Percentiles rank a stretch among this genome's conserved stretches.
These are phyloP conservation scores for Exephanes ischioxanthus DNA, from an alignment of 2,888 invertebrate species.

Conservation along the genomic window DNA sequence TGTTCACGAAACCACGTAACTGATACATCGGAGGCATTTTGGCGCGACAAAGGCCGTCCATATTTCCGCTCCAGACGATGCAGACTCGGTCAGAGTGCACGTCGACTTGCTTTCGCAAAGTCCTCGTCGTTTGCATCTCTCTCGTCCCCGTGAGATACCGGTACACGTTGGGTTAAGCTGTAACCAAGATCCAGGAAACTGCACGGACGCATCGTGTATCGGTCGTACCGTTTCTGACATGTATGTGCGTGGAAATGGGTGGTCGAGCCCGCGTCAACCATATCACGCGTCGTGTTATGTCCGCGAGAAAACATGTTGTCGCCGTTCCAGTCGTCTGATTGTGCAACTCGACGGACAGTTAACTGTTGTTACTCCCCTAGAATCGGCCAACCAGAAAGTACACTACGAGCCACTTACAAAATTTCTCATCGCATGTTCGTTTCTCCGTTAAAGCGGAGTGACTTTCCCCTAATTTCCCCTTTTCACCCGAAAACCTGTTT, in stretches of 20 bases:
- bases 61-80: constrained; percentile 79
- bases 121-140: constrained; percentile 28
- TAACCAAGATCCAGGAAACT: constrained; percentile 58
- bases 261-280: constrained; percentile 59
- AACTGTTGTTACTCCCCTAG: background rate
- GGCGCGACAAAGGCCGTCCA: constrained; percentile 79
- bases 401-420: background rate
- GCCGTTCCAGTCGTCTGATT: constrained; percentile 25
- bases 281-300: constrained; percentile 78
- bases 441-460: background rate
- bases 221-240: constrained; percentile 65
- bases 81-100: constrained; percentile 61
- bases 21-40: constrained; percentile 73
- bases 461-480: background rate
- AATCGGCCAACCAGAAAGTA: background rate
- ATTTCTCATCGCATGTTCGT: background rate
- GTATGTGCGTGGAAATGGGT: background rate
- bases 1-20: background rate
- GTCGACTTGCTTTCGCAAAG: background rate
- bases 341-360: background rate
- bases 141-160: constrained; percentile 55
- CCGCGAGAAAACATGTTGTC: constrained; percentile 73
- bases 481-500: background rate
- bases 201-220: constrained; percentile 75
- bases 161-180: constrained; percentile 71